Conservation (phyloP, 2,888 invertebrate species). For the Leucania comma region DNA sequence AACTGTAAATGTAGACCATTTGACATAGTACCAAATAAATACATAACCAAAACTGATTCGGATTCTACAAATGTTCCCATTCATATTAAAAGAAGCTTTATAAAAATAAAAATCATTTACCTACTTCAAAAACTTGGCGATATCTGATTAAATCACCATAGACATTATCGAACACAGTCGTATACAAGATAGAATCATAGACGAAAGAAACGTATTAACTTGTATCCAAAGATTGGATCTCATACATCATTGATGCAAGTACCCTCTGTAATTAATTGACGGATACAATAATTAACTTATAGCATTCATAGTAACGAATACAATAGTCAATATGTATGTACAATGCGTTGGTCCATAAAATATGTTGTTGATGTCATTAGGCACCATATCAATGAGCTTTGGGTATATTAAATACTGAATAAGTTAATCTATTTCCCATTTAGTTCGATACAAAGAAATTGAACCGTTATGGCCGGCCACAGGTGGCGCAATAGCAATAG, state of each 20-base stretch:
- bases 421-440: conserved; percentile 73
- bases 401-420: conserved; percentile 61
- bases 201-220: conserved; percentile 47
- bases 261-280: conserved; percentile 50
- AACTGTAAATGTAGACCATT: too few species aligned
- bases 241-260: conserved; percentile 47
- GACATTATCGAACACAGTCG: too few species aligned
- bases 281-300: conserved; percentile 35
- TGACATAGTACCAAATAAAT: too few species aligned
- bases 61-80: too few species aligned
- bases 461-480: conserved; percentile 73
- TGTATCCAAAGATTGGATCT: conserved; percentile 46
- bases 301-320: conserved; percentile 19
- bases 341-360: conserved; percentile 5
- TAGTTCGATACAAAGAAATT: conserved; percentile 68
- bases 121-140: neutral
- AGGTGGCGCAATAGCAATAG: conserved; percentile 82
- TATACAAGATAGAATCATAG: conserved; percentile 29
- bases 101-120: neutral
- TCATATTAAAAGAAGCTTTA: too few species aligned
- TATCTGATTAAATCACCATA: conserved; percentile 33
- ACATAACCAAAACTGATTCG: too few species aligned
- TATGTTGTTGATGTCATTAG: conserved; percentile 28
- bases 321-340: conserved; percentile 9
- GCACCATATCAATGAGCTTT: conserved; percentile 28